A percentile compares a stretch with the other conserved stretches of the same genome.
Conservation (phyloP, 2,797 vertebrate species). For the Silurus aristotelis region DNA sequence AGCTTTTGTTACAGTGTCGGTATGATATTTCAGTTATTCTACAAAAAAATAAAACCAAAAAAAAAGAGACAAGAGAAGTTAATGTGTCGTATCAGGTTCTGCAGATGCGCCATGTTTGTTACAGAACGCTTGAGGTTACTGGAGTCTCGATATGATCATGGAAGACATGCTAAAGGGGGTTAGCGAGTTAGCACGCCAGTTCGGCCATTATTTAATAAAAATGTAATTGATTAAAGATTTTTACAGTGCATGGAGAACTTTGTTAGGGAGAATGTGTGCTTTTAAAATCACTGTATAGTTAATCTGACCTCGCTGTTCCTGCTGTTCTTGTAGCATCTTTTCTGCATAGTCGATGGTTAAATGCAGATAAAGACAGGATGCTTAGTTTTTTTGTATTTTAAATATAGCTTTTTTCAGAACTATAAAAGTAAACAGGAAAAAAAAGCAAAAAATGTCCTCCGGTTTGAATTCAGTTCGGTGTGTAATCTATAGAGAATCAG, state of each 20-base stretch:
- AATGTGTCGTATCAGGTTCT: background rate
- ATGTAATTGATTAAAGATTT: background rate
- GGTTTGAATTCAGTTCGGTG: background rate
- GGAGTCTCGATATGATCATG: background rate
- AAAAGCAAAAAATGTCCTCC: background rate
- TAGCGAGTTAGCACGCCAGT: background rate
- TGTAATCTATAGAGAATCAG: background rate
- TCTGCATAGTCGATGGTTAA: background rate
- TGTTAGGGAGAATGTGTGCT: background rate
- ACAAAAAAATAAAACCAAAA: background rate
- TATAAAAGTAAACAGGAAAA: background rate
- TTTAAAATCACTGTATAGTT: background rate
- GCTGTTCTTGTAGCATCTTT: background rate
- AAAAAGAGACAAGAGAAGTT: too few relatives aligned
- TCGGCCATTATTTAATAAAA: background rate
- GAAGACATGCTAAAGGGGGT: background rate
- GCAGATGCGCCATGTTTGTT: background rate
- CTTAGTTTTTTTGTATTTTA: background rate
- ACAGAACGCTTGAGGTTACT: background rate
- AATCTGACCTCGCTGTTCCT: background rate
- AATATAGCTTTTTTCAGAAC: too few relatives aligned
- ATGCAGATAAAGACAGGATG: background rate
- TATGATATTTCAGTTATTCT: conserved; percentile 26
- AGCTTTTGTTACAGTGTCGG: conserved; percentile 14
- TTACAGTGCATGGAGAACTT: background rate